Percentiles rank a stretch among this genome's conserved stretches.
phyloP scores from a whole-genome alignment of 2,113 vertebrate genomes.

The Leiothrix lutea region DNA sequence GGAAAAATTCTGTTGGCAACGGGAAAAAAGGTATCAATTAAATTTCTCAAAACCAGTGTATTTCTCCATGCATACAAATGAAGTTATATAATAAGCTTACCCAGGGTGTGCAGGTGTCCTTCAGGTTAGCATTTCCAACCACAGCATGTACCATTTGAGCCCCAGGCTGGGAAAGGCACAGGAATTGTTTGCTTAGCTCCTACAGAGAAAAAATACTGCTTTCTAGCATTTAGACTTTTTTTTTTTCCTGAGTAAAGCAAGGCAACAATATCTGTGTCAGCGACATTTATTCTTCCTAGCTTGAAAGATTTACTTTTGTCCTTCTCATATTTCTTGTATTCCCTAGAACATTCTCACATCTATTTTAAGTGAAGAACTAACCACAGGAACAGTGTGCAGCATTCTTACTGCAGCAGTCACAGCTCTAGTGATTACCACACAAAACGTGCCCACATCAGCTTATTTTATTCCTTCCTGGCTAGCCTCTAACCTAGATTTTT shows the following conservation, averaged over 20 bases:
- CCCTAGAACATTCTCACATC: not conserved
- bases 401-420: not conserved
- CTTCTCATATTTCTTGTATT: not conserved
- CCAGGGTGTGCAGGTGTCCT: not conserved
- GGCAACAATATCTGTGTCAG: not conserved
- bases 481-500: not conserved
- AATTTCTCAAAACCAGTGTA: not conserved
- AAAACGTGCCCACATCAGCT: not conserved
- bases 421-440: not conserved
- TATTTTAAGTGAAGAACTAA: not conserved
- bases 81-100: not conserved
- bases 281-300: not conserved
- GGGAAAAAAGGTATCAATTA: not conserved
- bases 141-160: not conserved
- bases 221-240: not conserved
- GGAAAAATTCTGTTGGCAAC: not conserved
- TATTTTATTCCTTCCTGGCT: not conserved
- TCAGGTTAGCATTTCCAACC: not conserved
- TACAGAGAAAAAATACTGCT: not conserved
- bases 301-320: not conserved
- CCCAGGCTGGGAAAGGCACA: not conserved
- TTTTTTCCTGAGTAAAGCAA: not conserved
- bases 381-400: not conserved
- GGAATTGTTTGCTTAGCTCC: not conserved
- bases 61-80: not conserved